Conservation (phyloP, 1,140 invertebrate genomes). For the Hetaerina americana region DNA sequence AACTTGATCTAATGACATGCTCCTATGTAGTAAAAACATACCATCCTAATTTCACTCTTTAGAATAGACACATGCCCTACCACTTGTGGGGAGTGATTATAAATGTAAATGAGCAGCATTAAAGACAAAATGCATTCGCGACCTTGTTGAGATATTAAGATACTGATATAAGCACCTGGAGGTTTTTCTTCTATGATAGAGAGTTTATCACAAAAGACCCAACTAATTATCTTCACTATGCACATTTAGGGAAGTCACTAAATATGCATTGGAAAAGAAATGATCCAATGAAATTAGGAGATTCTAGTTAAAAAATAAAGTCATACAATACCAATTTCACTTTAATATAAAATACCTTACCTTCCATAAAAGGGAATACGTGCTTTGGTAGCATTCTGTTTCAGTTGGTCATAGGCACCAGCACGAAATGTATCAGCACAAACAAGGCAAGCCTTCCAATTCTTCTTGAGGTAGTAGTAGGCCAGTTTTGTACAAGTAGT, state of each 20-base stretch:
- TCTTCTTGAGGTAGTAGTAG: slow-evolving; percentile 97
- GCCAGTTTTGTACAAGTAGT: slow-evolving; percentile 99
- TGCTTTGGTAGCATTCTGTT: slow-evolving; percentile 99
- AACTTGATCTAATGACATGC: too few species aligned
- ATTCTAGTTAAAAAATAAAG: neutral
- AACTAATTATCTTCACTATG: too few species aligned
- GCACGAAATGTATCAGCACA: slow-evolving; percentile 99
- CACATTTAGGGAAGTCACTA: slow-evolving; percentile 5
- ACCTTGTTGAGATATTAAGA: too few species aligned
- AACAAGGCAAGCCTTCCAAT: slow-evolving; percentile 98
- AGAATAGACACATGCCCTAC: too few species aligned
- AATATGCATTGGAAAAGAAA: slow-evolving; percentile 2
- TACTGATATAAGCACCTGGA: too few species aligned
- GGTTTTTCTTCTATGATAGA: too few species aligned
- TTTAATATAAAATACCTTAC: slow-evolving; percentile 31
- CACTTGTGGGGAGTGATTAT: too few species aligned
- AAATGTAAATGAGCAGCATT: too few species aligned
- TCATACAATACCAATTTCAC: slow-evolving; percentile 2
- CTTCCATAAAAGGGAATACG: slow-evolving; percentile 99
- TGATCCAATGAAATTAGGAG: slow-evolving; percentile 3
- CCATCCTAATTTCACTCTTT: too few species aligned
- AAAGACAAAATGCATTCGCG: too few species aligned
- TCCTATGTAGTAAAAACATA: too few species aligned
- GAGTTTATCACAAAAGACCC: too few species aligned
- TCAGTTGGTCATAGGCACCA: slow-evolving; percentile 99